Conservation (phyloP, 1,140 invertebrate species). For the Reticulitermes speratus region DNA sequence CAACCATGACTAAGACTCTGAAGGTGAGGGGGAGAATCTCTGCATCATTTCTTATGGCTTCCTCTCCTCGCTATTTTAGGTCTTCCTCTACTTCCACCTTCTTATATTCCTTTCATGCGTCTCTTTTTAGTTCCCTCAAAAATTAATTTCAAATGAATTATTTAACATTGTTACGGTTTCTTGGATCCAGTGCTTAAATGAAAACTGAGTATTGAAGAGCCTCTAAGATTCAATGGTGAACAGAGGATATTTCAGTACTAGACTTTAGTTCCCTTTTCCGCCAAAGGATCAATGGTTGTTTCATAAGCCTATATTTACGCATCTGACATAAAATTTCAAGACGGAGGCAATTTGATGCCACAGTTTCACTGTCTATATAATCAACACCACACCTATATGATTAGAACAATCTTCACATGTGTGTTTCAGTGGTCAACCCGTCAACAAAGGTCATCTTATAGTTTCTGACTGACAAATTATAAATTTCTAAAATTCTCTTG, state of each 20-base stretch:
- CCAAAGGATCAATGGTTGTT: no score
- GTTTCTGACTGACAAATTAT: no score
- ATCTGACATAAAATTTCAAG: no score
- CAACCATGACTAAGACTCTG: background rate
- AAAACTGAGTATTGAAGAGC: background rate
- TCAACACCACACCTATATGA: no score
- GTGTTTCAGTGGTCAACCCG: no score
- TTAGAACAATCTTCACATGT: no score
- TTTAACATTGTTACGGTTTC: slow-evolving; percentile 19
- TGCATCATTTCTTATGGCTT: background rate
- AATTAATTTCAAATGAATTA: background rate
- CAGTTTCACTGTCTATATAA: no score
- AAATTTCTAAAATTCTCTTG: no score
- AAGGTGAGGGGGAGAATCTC: background rate
- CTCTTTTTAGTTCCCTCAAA: background rate
- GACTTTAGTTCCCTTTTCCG: no score
- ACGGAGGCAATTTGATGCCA: no score
- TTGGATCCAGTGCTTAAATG: background rate
- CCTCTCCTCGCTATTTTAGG: background rate
- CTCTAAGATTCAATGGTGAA: background rate
- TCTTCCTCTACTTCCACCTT: background rate
- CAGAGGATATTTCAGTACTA: background rate
- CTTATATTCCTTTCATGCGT: background rate
- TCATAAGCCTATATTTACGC: no score
- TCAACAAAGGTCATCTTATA: no score